Evolutionary conservation across 2,888 invertebrate genomes (phyloP), one percentile per base, ranked within the genome.

Genomic region (Drosophila merina): DNA sequence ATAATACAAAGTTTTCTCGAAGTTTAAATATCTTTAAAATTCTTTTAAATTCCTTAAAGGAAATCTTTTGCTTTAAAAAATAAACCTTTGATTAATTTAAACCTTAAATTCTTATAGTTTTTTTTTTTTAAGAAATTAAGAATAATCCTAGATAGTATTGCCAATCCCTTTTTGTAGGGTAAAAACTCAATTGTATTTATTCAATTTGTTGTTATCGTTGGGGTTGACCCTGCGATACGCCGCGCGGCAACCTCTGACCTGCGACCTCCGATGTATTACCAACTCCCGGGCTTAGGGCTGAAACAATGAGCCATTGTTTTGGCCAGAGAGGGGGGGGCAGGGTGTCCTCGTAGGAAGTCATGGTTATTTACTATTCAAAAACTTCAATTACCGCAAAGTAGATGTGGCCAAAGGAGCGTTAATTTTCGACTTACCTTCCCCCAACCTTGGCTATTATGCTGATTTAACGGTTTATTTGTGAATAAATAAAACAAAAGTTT

Each of bases 301-400:
- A 42, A 36, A 42, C 40, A 42, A 42, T 20, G 8, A 42, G 20
- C 40, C 36, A 36, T 36, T 36, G 36, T 36, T 36, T 25, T 20
- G 47, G 25, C n/a, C n/a, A 30, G 50, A 48, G 28, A 31, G 26
- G 55, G 14, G 10, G 26, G n/a, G n/a, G n/a, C n/a, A n/a, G n/a
- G n/a, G n/a, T n/a, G n/a, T 5, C 31, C 30, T 30, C 9, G 14
- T 25, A 48, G 36, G n/a, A 14, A 31, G 42, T 30, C 55, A 36
- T 50, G n/a, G 66, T 76, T 78, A 83, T 82, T 81, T 76, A 79
- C 85, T 79, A 82, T 83, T 80, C 80, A 82, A 83, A 83, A 86
- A 83, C 77, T 81, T 77, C 74, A 86, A 84, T 86, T 84, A 84
- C 73, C 76, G 71, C 70, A 73, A 77, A 81, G 81, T 77, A 79